Percentiles rank a stretch among this genome's conserved stretches.
These are phyloP conservation scores for Asbolus verrucosus DNA, from an alignment of 1,140 invertebrate genomes.

Conservation along the genomic window DNA sequence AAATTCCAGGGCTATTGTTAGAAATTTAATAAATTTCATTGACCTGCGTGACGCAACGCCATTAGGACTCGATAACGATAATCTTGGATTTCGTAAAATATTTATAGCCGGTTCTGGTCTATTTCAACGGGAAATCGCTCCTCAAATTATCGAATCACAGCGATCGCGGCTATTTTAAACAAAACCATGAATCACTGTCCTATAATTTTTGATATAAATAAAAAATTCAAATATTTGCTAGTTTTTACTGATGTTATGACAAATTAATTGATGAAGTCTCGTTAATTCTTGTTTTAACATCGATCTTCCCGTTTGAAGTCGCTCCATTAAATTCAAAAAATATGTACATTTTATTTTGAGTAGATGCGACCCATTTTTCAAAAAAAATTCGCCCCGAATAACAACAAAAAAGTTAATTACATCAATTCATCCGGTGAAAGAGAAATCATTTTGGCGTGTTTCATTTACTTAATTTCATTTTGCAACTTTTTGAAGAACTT, in stretches of 20 bases:
- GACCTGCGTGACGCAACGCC: constrained; percentile 13
- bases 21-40: constrained; percentile 24
- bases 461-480: too few relatives aligned
- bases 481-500: too few relatives aligned
- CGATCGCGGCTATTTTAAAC: not conserved
- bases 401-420: too few relatives aligned
- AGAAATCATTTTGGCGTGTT: too few relatives aligned
- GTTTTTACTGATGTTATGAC: not conserved
- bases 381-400: too few relatives aligned
- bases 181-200: not conserved
- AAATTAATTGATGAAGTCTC: too few relatives aligned
- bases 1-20: constrained; percentile 12
- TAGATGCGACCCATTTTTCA: too few relatives aligned
- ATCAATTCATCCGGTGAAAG: too few relatives aligned
- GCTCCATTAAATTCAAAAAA: too few relatives aligned
- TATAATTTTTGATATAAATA: not conserved
- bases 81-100: constrained; percentile 7
- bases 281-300: too few relatives aligned
- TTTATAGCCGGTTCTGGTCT: constrained; percentile 14
- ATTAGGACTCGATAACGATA: constrained; percentile 1
- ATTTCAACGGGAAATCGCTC: not conserved
- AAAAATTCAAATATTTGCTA: not conserved
- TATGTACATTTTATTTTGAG: too few relatives aligned
- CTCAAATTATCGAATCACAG: constrained; percentile 1
- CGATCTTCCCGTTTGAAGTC: too few relatives aligned